Evolutionary conservation across 2,888 invertebrate genomes (phyloP), one percentile per base, ranked within the genome.

Genomic region (Electrophaes corylata): DNA sequence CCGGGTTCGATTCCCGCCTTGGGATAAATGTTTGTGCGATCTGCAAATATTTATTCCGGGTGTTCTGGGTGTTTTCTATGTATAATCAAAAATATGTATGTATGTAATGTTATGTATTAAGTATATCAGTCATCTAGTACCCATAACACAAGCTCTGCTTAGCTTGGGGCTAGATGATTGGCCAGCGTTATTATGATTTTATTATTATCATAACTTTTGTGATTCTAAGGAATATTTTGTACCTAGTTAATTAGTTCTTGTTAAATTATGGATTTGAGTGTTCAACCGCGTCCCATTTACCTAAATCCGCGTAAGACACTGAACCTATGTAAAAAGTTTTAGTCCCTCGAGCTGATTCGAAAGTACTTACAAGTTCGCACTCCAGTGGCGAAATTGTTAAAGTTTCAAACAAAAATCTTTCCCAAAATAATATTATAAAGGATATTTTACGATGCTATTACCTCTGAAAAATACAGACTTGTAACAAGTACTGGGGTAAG

Each of bases 381-480:
- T 67, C 70, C 72, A 74, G 68, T 75, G 66, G 69, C 62, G 50
- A 70, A 75, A 76, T 76, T 76, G 74, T 74, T 62, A 66, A 78
- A 79, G 70, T 79, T 78, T 73, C 43, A 65, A 68, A 67, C 70
- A 79, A 79, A 78, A 78, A 64, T 74, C 69, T 73, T 67, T 69
- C 68, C 67, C 71, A 71, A 79, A 74, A 78, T 75, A 75, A 75
- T 75, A 73, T 78, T 70, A 72, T 66, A 69, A 71, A 37, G 71
- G 71, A 76, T 76, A 78, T 73, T 79, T 78, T 76, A 78, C 69
- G 73, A 71, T 64, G 71, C 74, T 63, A 73, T 78, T 78, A 76
- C 77, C 74, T 73, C 43, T 50, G 45, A 19, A 50, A 37, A 35
- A 12, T 3, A 43, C 50, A 55, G 59, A 29, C 1, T 10, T 20